Base-by-base conservation (phyloP, 2,888 invertebrate species). In the Frankliniella fusca region DNA sequence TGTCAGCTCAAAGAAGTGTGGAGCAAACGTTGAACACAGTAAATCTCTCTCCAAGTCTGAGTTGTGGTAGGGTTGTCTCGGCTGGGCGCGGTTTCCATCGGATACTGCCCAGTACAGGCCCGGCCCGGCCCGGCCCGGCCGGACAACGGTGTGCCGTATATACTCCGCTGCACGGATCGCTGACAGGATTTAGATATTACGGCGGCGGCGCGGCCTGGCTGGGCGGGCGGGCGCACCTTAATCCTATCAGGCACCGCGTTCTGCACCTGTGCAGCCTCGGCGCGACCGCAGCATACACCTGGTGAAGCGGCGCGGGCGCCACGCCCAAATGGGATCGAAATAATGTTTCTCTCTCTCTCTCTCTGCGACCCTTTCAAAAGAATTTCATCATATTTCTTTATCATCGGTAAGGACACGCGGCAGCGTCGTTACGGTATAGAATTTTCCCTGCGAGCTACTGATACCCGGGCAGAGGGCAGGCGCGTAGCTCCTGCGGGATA, bases 11-110 rank as follows among this genome's bases (percentile, higher is more conserved):
- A 61, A 61, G 61, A 61, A 61, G 61, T 61, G 61, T 61, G 61
- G 61, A 61, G 70, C 70, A 76, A 76, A 27, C 27, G 70, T 23
- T 76, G 23, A 76, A 76, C 70, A 76, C 70, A 27, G 70, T 76
- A 76, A 76, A 76, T 76, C 70, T 76, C 70, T 76, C 70, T 27
- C 70, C 70, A 23, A 76, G 70, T 76, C 70, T 76, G 70, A 76
- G 70, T 76, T 76, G 70, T 76, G 70, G 70, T 27, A 27, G 70
- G 23, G 70, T 23, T 23, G 70, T 23, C 10, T 9, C 70, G 27
- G 27, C 70, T 27, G 70, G 70, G 70, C 70, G 70, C 70, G 70
- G 70, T 27, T 61, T 61, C 61, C 61, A 61, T 61, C 61, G 61
- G 61, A 61, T 61, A 61, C 61, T 38, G 38, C 38, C 54, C 54